phyloP scores from a whole-genome alignment of 2,797 vertebrate genomes.

The Rhinophrynus dorsalis region DNA sequence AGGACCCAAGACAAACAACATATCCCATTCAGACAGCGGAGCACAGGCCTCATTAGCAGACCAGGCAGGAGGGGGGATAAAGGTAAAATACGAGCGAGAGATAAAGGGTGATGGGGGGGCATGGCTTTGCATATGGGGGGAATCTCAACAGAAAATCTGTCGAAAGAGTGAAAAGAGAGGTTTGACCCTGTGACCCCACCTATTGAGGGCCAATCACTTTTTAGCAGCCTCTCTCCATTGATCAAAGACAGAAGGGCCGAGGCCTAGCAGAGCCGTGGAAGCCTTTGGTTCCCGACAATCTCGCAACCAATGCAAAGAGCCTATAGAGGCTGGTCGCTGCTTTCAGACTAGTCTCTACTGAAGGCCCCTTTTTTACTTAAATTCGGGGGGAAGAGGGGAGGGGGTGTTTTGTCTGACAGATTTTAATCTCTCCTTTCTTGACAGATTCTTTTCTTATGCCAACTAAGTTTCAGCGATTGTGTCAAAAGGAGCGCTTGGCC shows the following conservation, averaged over 20 bases:
- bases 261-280: neutral
- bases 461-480: slow-evolving; percentile 33
- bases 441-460: slow-evolving; percentile 40
- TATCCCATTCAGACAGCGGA: slow-evolving; percentile 65
- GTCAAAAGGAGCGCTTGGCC: slow-evolving; percentile 7
- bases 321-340: neutral
- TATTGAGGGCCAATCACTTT: slow-evolving; percentile 57
- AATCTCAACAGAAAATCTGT: slow-evolving; percentile 65
- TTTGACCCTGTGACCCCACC: slow-evolving; percentile 62
- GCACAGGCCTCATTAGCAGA: slow-evolving; percentile 68
- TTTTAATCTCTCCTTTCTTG: slow-evolving; percentile 34
- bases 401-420: slow-evolving; percentile 7
- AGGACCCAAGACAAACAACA: slow-evolving; percentile 70
- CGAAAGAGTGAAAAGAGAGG: slow-evolving; percentile 57
- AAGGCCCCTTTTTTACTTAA: neutral
- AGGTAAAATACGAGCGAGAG: neutral
- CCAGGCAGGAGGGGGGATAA: slow-evolving; percentile 9
- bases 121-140: slow-evolving; percentile 64
- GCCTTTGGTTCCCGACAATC: neutral
- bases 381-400: neutral
- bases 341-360: neutral
- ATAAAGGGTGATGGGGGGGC: slow-evolving; percentile 37
- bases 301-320: neutral
- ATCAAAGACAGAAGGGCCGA: neutral
- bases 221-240: neutral